Percentiles rank a stretch among this genome's conserved stretches.
phyloP scores from a whole-genome alignment of 2,888 invertebrate genomes.

The Macrophya alboannulata region DNA sequence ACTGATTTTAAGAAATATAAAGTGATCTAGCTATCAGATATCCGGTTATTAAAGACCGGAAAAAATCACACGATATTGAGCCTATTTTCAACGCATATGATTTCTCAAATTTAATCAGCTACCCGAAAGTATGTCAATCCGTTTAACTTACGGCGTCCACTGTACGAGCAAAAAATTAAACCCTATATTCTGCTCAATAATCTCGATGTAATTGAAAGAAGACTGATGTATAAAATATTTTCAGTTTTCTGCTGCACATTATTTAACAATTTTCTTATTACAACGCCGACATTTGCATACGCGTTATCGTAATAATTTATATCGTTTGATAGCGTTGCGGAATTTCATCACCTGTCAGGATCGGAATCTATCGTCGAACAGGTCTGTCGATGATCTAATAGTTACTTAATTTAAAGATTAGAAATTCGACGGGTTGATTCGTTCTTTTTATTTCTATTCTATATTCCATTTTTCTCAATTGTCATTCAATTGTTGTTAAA shows the following conservation, averaged over 20 bases:
- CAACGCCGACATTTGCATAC: background rate
- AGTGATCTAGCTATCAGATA: background rate
- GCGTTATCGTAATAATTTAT: background rate
- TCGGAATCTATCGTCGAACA: slow-evolving; percentile 9
- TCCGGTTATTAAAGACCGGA: background rate
- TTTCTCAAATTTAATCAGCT: background rate
- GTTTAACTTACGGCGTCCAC: slow-evolving; percentile 49
- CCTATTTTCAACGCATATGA: background rate
- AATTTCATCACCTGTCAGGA: slow-evolving; percentile 49
- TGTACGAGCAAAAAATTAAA: slow-evolving; percentile 36
- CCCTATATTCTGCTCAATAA: slow-evolving; percentile 3
- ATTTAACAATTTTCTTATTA: background rate
- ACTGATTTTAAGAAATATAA: slow-evolving; percentile 41
- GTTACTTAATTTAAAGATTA: slow-evolving; percentile 19
- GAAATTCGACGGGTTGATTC: background rate
- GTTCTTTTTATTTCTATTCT: slow-evolving; percentile 21
- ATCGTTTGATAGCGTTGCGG: slow-evolving; percentile 28
- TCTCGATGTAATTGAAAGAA: background rate
- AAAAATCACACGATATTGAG: background rate
- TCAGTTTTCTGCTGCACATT: background rate
- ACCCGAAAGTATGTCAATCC: slow-evolving; percentile 45
- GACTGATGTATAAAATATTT: background rate
- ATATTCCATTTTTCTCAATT: background rate
- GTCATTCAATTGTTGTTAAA: slow-evolving; percentile 41
- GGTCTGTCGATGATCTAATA: slow-evolving; percentile 36